Evolutionary conservation across 1,140 invertebrate species (phyloP).

Genomic region (Trichonephila clavipes): DNA sequence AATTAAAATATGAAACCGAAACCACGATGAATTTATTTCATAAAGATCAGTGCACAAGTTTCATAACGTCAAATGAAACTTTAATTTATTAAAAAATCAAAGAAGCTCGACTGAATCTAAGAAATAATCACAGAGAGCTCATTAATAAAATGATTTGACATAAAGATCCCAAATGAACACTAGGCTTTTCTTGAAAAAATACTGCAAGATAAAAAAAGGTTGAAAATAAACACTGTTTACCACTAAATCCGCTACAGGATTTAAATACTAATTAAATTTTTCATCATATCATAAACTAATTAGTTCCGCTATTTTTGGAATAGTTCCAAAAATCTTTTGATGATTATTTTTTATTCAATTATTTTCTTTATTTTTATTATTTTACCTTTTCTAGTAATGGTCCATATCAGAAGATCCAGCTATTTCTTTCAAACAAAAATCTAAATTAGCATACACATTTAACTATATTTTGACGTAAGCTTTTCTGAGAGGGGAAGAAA

Average conservation of each 20-base stretch:
- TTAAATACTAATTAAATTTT: constrained; percentile 64
- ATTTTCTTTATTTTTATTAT: constrained; percentile 6
- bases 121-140: constrained; percentile 29
- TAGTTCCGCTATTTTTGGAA: constrained; percentile 27
- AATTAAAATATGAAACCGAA: too few relatives aligned
- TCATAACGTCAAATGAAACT: background rate
- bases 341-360: background rate
- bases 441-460: constrained; percentile 56
- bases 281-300: constrained; percentile 61
- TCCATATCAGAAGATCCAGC: constrained; percentile 2
- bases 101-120: background rate
- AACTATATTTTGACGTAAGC: constrained; percentile 40
- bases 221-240: constrained; percentile 30
- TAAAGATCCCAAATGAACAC: constrained; percentile 12
- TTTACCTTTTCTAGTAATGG: constrained; percentile 18
- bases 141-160: constrained; percentile 33
- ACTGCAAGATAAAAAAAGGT: background rate
- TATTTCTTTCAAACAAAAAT: constrained; percentile 40
- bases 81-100: background rate
- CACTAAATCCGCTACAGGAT: constrained; percentile 37
- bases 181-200: background rate
- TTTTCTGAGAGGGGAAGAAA: background rate
- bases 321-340: background rate
- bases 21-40: too few relatives aligned
- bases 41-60: background rate